Percentiles rank a stretch among this genome's conserved stretches.
These are phyloP conservation scores for Cardiocondyla obscurior DNA, from an alignment of 1,140 invertebrate genomes.

Conservation along the genomic window DNA sequence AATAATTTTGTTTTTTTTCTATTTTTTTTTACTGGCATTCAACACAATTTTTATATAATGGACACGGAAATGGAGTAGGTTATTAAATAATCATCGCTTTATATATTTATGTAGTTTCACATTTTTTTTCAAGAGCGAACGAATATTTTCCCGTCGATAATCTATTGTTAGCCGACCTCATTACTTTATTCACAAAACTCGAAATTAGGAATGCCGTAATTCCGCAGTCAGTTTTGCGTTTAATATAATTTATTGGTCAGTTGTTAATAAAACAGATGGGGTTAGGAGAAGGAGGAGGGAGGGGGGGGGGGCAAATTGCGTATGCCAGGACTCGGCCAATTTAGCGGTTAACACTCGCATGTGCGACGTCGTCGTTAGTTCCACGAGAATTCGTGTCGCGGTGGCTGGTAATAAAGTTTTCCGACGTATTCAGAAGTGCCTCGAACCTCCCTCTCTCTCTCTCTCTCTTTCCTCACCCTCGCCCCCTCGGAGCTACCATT, in stretches of 20 bases:
- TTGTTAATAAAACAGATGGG: slow-evolving; percentile 3
- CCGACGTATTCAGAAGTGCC: slow-evolving; percentile 43
- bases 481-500: slow-evolving; percentile 35
- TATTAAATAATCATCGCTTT: not conserved
- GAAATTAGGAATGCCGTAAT: not conserved
- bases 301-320: not conserved
- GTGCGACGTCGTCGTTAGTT: slow-evolving; percentile 34
- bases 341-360: slow-evolving; percentile 1
- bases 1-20: not conserved
- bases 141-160: too few species aligned
- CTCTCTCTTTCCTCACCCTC: too few species aligned
- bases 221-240: not conserved
- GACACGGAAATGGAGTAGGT: not conserved
- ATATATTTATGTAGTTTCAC: too few species aligned
- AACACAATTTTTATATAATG: too few species aligned
- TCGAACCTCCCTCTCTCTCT: slow-evolving; percentile 23
- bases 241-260: not conserved
- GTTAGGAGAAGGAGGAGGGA: too few species aligned
- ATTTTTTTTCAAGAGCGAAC: too few species aligned
- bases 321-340: not conserved
- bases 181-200: not conserved
- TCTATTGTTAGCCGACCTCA: too few species aligned
- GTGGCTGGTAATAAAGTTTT: slow-evolving; percentile 50
- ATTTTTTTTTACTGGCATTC: too few species aligned
- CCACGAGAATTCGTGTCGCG: slow-evolving; percentile 49